These are phyloP conservation scores for Narcine bancroftii DNA, from an alignment of 2,113 vertebrate species.

Conservation along the genomic window DNA sequence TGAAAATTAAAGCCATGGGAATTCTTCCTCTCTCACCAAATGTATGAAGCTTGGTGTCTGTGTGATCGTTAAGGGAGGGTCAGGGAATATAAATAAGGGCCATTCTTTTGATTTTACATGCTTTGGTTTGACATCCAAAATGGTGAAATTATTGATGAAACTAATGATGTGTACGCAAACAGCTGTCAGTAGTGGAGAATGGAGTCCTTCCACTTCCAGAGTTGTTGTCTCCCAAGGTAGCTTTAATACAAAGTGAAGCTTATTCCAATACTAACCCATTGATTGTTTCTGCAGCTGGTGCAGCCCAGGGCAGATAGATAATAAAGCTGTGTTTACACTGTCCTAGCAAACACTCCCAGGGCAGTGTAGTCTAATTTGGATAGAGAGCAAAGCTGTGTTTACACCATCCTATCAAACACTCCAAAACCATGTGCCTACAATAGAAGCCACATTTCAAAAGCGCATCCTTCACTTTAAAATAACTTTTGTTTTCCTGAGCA, in stretches of 20 bases:
- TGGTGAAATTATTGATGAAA: background rate
- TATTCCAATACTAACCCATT: background rate
- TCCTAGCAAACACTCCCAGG: too few relatives aligned
- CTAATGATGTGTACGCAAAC: background rate
- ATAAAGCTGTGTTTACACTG: background rate
- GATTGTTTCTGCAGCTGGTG: background rate
- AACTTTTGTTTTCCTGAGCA: too few relatives aligned
- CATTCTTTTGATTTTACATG: too few relatives aligned
- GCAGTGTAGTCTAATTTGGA: too few relatives aligned
- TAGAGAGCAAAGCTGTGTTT: background rate
- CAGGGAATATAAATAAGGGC: too few relatives aligned
- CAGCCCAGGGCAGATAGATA: background rate
- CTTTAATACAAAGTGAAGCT: background rate
- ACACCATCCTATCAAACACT: too few relatives aligned
- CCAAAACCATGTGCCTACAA: too few relatives aligned
- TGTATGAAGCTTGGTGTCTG: background rate
- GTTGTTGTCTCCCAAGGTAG: background rate
- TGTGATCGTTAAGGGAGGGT: background rate
- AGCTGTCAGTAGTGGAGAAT: background rate
- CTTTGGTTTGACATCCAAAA: background rate
- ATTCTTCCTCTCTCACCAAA: background rate
- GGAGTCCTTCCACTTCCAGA: too few relatives aligned
- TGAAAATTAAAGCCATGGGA: background rate
- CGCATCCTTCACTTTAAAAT: too few relatives aligned
- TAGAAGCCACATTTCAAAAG: too few relatives aligned